Percentiles rank a stretch among this genome's conserved stretches.
Conservation (phyloP, 1,140 invertebrate species). For the Mactra quadrangularis region DNA sequence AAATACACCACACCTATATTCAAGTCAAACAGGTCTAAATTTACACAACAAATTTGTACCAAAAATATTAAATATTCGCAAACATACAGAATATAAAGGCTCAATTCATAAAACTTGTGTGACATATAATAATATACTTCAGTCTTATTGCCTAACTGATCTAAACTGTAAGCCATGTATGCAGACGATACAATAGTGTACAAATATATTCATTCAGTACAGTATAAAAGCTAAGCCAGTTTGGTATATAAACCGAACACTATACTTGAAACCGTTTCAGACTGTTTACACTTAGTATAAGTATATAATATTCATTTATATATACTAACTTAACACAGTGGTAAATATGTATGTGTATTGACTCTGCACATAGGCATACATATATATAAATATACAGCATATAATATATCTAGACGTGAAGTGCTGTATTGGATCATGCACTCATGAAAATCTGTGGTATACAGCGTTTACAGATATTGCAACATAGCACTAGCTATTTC, state of each 20-base stretch:
- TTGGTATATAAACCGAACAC: too few relatives aligned
- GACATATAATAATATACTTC: not conserved
- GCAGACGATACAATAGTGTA: too few relatives aligned
- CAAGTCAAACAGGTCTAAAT: slow-evolving; percentile 5
- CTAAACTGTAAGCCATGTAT: too few relatives aligned
- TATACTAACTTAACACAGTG: not conserved
- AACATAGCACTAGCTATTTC: not conserved
- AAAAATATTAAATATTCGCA: slow-evolving; percentile 37
- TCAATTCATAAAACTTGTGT: slow-evolving; percentile 34
- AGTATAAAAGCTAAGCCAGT: too few relatives aligned
- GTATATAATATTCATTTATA: slow-evolving; percentile 17
- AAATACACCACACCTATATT: slow-evolving; percentile 21
- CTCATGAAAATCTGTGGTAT: not conserved
- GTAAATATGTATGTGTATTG: not conserved
- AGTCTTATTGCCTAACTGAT: too few relatives aligned
- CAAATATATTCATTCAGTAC: too few relatives aligned
- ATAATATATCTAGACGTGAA: not conserved
- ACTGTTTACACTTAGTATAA: slow-evolving; percentile 9
- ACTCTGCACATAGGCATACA: not conserved
- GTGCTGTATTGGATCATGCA: not conserved
- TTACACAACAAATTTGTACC: slow-evolving; percentile 8
- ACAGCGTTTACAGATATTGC: not conserved
- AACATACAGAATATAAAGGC: slow-evolving; percentile 23
- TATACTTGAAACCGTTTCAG: too few relatives aligned
- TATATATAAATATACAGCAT: not conserved